phyloP scores from a whole-genome alignment of 2,797 vertebrate species.

The Potorous gilbertii region DNA sequence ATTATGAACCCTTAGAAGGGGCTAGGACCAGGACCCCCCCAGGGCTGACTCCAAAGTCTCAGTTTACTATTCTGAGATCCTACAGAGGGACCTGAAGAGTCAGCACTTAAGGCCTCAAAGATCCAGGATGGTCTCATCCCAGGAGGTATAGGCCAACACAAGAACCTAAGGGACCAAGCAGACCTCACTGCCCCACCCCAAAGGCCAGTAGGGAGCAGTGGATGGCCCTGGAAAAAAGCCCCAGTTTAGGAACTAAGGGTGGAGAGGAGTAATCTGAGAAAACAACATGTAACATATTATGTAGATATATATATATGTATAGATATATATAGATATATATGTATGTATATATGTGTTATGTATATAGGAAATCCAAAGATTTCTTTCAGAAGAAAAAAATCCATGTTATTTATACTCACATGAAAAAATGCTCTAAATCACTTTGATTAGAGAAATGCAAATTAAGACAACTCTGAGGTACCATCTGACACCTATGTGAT shows the following conservation, averaged over 20 bases:
- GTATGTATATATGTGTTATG: neutral
- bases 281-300: neutral
- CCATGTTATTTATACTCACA: neutral
- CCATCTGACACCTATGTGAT: neutral
- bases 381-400: neutral
- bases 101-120: neutral
- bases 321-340: too few relatives aligned
- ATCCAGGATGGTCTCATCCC: neutral
- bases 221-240: neutral
- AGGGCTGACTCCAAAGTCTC: neutral
- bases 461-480: neutral
- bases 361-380: neutral
- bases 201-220: too few relatives aligned
- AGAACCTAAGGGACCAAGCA: neutral
- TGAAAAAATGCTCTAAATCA: neutral
- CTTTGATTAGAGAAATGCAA: neutral
- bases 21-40: neutral
- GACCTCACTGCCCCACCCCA: neutral
- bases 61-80: neutral
- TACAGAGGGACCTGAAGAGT: neutral
- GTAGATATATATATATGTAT: too few relatives aligned
- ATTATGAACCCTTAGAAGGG: too few relatives aligned
- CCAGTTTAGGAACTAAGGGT: neutral
- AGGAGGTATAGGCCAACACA: neutral
- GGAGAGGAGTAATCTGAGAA: neutral